Evolutionary conservation across 2,113 vertebrate genomes (phyloP).

Genomic region (Ranitomeya imitator): DNA sequence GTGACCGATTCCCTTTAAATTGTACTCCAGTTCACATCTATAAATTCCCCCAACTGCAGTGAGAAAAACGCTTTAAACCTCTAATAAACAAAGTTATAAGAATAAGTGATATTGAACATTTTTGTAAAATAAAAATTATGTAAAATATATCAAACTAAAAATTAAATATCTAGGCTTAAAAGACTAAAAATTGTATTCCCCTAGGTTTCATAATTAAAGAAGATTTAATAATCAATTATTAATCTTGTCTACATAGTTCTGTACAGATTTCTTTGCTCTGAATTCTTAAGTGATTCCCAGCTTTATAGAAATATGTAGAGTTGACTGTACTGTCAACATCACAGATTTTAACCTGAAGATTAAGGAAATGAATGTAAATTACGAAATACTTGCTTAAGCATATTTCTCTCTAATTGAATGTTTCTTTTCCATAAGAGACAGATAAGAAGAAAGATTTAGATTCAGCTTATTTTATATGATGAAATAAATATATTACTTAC

Average conservation of each 20-base stretch:
- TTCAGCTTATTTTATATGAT: conserved; percentile 12
- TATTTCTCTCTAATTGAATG: conserved; percentile 15
- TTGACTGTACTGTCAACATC: conserved; percentile 34
- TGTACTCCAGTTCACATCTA: background rate
- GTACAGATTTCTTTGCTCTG: background rate
- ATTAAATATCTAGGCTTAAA: background rate
- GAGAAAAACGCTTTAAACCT: background rate
- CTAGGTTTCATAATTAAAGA: background rate
- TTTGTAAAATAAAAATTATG: background rate
- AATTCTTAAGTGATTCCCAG: conserved; percentile 45
- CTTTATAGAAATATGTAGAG: background rate
- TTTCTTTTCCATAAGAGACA: conserved; percentile 58
- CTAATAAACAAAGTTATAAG: background rate
- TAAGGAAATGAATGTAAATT: background rate
- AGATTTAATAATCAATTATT: background rate
- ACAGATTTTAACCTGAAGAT: background rate
- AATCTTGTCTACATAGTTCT: background rate
- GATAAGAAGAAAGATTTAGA: conserved; percentile 17
- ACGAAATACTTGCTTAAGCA: background rate
- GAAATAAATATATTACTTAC: conserved; percentile 8
- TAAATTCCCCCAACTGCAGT: background rate
- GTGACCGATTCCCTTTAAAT: too few species aligned
- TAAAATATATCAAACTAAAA: background rate
- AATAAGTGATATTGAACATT: too few species aligned
- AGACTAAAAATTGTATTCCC: background rate